phyloP scores from a whole-genome alignment of 2,888 invertebrate genomes.

The Litoditis marina region DNA sequence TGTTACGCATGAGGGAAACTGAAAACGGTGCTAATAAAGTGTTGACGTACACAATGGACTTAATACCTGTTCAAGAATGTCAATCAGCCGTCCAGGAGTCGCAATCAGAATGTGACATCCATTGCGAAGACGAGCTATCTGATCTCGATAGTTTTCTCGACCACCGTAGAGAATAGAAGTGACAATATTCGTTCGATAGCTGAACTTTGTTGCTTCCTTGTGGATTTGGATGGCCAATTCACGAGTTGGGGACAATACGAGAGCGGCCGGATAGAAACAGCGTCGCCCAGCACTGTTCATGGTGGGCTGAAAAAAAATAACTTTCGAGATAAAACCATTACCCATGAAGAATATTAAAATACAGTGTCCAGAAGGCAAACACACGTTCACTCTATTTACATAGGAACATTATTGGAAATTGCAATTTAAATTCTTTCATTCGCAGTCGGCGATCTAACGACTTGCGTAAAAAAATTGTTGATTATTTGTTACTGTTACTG shows the following conservation, averaged over 20 bases:
- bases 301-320: conserved; percentile 38
- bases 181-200: conserved; percentile 90
- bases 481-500: no score
- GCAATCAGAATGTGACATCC: conserved; percentile 97
- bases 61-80: conserved; percentile 84
- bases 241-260: conserved; percentile 95
- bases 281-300: conserved; percentile 69
- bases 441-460: no score
- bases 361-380: not conserved
- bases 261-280: conserved; percentile 90
- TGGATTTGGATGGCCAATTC: conserved; percentile 82
- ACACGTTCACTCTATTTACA: no score
- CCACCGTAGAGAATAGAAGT: conserved; percentile 98
- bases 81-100: conserved; percentile 93
- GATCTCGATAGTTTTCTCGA: conserved; percentile 62
- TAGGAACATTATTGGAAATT: no score
- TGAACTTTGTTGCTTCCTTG: conserved; percentile 62
- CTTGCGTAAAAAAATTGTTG: no score
- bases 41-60: not conserved
- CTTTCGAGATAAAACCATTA: no score
- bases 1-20: not conserved
- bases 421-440: no score
- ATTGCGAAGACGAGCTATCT: conserved; percentile 63
- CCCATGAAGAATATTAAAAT: not conserved
- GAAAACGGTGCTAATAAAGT: no score